Base-by-base conservation (phyloP, 2,113 vertebrate genomes). In the Sinocyclocheilus grahami region DNA sequence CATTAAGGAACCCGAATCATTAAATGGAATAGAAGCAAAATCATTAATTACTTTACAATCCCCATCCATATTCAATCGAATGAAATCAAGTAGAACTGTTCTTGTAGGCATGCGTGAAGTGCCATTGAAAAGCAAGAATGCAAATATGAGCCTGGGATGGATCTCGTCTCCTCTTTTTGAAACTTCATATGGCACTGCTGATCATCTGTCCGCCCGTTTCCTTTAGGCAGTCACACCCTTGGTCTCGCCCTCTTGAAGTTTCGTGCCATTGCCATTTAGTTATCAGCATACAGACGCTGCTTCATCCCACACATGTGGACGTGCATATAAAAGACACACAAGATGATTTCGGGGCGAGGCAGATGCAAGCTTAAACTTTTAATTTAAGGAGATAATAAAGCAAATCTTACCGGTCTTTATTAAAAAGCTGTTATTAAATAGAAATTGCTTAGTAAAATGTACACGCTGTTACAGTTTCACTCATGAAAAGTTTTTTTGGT, bases 241-340 rank as follows among this genome's bases (percentile, higher is more conserved):
- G 51, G 27, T 75, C 65, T 79, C 79, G 3, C 18, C 53, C 72
- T 67, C 53, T 71, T 71, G 42, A 20, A 33, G 78, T 75, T n/a
- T 37, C 5, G 42, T 74, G 24, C 67, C 60, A n/a, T 76, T 24
- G 69, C 58, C 3, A 14, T 75, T 74, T 55, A 51, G 46, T 82
- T 84, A 83, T 86, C 78, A 75, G 53, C 6, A 6, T 20, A 58
- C 55, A 76, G 30, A 39, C 46, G 4, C 16, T 20, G 37, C 83
- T n/a, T 67, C 33, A 27, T 74, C 80, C 39, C 74, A 53, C 84
- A 84, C 58, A 63, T 63, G 33, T 30, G 10, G 24, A 81, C 27
- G 8, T 48, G 13, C 71, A 62, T 42, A 5, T 11, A 11, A 78
- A 33, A 53, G n/a, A 48, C 30, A 78, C 60, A 78, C 46, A 71